Evolutionary conservation across 2,797 vertebrate genomes (phyloP), one percentile per base, ranked within the genome.

Genomic region (Lerista edwardsae): DNA sequence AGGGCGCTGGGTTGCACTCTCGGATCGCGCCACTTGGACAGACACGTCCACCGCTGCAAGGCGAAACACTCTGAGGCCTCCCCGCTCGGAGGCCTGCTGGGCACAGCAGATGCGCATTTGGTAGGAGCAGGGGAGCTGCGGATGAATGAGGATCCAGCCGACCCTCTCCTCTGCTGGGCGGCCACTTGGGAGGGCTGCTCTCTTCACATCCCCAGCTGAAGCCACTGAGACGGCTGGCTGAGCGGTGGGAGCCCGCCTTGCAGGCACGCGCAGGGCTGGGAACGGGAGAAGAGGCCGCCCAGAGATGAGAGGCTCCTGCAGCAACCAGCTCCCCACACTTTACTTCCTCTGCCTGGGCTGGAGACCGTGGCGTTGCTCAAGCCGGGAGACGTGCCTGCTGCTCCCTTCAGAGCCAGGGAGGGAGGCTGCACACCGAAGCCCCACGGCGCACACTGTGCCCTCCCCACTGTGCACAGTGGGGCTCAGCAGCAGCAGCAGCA

Each of bases 341-440:
- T 88, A 17, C 51, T 17, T 87, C 90, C 79, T 80, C 34, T 47
- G 25, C 68, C 44, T 44, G 19, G 76, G 59, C 87, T 51, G 74
- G 68, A 0, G 0, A 41, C 34, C n/a, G n/a, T n/a, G 25, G 31
- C 0, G 1, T 51, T 77, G 59, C 67, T 76, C 39, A 51, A 69
- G 34, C 39, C n/a, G n/a, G n/a, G 23, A 39, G 39, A 75, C 0
- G 0, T 0, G 11, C 8, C 1, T 41, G 36, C 1, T 17, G 4
- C 21, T 51, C 5, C 41, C 8, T 76, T 69, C 57, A 61, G 0
- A 14, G 75, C 61, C 1, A 0, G 39, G 36, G 51, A 0, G 39
- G 36, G 51, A 55, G 51, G 51, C 51, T 55, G 51, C 51, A 55
- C 15, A 19, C 11, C 15, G 51, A 55, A 15, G 51, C 51, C 17